Conservation (phyloP, 2,888 invertebrate species). For the Platerodrilus igneus region DNA sequence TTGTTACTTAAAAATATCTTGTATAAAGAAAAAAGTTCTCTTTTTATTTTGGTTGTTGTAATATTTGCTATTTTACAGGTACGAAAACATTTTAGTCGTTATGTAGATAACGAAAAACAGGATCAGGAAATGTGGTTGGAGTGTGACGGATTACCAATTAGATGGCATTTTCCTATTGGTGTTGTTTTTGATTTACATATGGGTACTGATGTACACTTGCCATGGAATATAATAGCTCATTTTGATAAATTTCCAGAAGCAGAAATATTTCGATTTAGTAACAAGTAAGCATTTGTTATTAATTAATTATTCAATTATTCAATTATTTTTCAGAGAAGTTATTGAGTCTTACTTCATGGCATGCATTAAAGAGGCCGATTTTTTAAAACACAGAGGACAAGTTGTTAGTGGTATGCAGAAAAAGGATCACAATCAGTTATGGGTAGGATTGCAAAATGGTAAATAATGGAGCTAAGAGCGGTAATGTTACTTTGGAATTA, state of each 20-base stretch:
- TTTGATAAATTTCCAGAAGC: constrained; percentile 93
- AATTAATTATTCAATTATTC: background rate
- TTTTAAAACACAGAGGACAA: constrained; percentile 90
- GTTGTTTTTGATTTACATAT: constrained; percentile 84
- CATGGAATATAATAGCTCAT: constrained; percentile 92
- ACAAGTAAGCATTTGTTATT: constrained; percentile 57
- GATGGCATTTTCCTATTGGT: constrained; percentile 86
- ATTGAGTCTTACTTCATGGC: constrained; percentile 94
- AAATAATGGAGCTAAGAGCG: constrained; percentile 27
- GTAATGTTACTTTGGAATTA: background rate
- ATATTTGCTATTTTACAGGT: constrained; percentile 55
- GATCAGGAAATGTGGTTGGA: constrained; percentile 93
- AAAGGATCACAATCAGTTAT: constrained; percentile 94
- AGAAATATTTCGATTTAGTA: constrained; percentile 78
- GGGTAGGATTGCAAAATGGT: constrained; percentile 93
- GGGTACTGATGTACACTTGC: constrained; percentile 65
- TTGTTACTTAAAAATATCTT: too few species aligned
- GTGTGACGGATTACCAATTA: constrained; percentile 84
- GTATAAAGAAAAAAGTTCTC: too few species aligned
- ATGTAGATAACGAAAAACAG: constrained; percentile 73
- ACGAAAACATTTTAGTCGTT: constrained; percentile 81
- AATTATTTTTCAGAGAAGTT: constrained; percentile 61
- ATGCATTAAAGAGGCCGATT: constrained; percentile 95
- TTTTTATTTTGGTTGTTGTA: too few species aligned
- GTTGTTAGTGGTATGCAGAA: constrained; percentile 89